These are phyloP conservation scores for Drosophila siamana DNA, from an alignment of 2,888 invertebrate species.

Conservation along the genomic window DNA sequence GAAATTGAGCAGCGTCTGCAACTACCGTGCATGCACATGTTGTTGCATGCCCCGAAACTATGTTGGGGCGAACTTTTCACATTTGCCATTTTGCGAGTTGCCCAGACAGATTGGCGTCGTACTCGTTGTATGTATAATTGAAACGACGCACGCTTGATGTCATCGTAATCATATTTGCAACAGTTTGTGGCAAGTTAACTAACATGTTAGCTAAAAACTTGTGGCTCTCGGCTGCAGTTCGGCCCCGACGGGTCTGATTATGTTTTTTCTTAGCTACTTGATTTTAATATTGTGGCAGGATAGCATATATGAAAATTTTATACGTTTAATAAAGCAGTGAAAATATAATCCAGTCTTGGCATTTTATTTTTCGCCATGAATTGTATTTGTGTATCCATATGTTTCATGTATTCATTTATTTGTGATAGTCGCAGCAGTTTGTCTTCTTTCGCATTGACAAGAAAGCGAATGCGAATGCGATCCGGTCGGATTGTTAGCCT, in stretches of 20 bases:
- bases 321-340: too few species aligned
- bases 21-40: neutral
- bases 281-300: neutral
- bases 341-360: too few species aligned
- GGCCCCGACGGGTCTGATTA: neutral
- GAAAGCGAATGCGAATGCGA: neutral
- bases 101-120: neutral
- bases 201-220: slow-evolving; percentile 11
- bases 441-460: slow-evolving; percentile 29
- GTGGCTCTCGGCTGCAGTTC: neutral
- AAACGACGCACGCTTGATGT: slow-evolving; percentile 33
- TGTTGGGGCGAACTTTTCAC: slow-evolving; percentile 1
- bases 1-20: neutral
- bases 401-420: neutral
- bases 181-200: slow-evolving; percentile 15
- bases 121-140: slow-evolving; percentile 46
- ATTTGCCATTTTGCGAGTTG: slow-evolving; percentile 5
- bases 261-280: neutral
- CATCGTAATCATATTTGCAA: slow-evolving; percentile 43
- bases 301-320: neutral
- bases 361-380: neutral
- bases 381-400: neutral
- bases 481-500: neutral
- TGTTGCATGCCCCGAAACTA: neutral
- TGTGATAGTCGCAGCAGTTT: neutral